Evolutionary conservation across 2,113 vertebrate genomes (phyloP), one percentile per base, ranked within the genome.

Genomic region (Hippocampus zosterae): DNA sequence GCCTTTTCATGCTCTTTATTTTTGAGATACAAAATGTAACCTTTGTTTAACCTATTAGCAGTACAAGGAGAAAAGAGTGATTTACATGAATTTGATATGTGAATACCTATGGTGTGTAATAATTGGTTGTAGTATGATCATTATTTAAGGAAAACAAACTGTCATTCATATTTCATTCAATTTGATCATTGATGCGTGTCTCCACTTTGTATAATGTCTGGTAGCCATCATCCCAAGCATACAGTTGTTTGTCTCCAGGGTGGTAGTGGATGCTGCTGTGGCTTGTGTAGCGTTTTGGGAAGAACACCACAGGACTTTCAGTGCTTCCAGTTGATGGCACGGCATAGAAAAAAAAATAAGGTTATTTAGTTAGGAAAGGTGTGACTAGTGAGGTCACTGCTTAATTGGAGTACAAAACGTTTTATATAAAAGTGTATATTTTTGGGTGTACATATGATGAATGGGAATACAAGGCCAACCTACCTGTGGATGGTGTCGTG

Each of bases 151-250:
- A 27, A 48, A 25, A 1, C 11, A 46, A 65, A 27, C n/a, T 19
- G 12, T 81, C 56, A 83, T 6, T 79, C 52, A 37, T n/a, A n/a
- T n/a, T n/a, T n/a, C n/a, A n/a, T n/a, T n/a, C n/a, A 27, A 62
- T 37, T 56, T 42, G 60, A 18, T 75, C 70, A 46, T 64, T 82
- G 46, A 18, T 71, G n/a, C 15, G 66, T 1, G 88, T 93, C 73
- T 94, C 92, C 77, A 98, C 88, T 81, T 92, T 94, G 80, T 98
- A 98, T 81, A 96, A 82, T 1, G 95, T 94, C 90, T 98, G 96
- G 87, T 93, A 95, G 29, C 95, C 95, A 52, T 98, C 94, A 50
- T 95, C 94, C 97, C 96, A 99, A 52, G 95, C 93, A 7, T 96
- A 96, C 42, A 99, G 92, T 53, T 94, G 92, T 67, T 92, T 93